These are phyloP conservation scores for Rhynchonycteris naso DNA, from an alignment of 2,797 vertebrate species.

Conservation along the genomic window DNA sequence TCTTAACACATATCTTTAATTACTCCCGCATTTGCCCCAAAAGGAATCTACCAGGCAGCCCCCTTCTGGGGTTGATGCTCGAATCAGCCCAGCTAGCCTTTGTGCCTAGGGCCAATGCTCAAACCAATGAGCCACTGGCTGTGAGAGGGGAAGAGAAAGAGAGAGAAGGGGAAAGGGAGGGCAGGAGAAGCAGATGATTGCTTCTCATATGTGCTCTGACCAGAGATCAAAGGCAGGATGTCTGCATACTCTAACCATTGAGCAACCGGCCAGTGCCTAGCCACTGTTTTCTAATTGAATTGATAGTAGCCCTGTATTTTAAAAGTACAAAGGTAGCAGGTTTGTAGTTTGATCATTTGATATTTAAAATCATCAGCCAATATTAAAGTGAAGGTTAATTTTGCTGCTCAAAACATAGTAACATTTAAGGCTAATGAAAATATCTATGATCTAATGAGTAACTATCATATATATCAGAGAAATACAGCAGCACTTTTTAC, in stretches of 20 bases:
- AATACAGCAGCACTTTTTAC: background rate
- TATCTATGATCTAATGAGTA: background rate
- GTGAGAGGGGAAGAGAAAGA: too few relatives aligned
- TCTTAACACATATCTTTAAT: background rate
- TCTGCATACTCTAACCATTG: too few relatives aligned
- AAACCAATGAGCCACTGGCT: too few relatives aligned
- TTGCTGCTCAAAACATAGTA: background rate
- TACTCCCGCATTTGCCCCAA: too few relatives aligned
- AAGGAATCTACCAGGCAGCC: too few relatives aligned
- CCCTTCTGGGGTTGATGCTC: too few relatives aligned
- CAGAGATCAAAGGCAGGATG: too few relatives aligned
- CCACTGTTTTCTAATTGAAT: constrained; percentile 18
- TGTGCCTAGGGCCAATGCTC: too few relatives aligned
- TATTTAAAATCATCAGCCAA: background rate
- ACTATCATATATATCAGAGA: background rate
- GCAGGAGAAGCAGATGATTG: too few relatives aligned
- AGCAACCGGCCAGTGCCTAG: background rate
- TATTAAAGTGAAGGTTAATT: constrained; percentile 50
- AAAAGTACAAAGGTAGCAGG: background rate
- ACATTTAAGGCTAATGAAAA: background rate
- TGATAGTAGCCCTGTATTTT: background rate
- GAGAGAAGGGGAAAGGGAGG: too few relatives aligned
- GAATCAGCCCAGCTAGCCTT: too few relatives aligned
- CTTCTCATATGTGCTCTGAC: too few relatives aligned
- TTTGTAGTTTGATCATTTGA: constrained; percentile 14